Base-by-base conservation (phyloP, 92 coral and sea anemone genomes). In the Zoanthus sansibaricus region DNA sequence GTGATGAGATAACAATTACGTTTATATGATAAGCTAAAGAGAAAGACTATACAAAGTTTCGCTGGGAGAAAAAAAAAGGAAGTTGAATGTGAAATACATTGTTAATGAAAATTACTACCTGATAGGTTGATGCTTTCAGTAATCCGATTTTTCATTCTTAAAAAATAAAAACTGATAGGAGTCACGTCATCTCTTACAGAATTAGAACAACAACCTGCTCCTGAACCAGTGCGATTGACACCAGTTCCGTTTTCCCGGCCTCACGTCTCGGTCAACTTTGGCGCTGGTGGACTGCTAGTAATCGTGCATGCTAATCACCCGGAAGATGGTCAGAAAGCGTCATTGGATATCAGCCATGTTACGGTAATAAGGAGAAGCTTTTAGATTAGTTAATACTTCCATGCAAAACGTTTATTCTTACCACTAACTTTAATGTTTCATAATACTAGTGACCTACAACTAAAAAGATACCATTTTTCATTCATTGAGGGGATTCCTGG, bases 201-300 rank as follows among this genome's bases (percentile, higher is more conserved):
- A 46, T 15, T 15, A 21, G 85, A 80, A 18, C 62, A n/a, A 7
- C 55, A 67, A 52, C 71, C 75, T 44, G 7, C 52, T 6, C 61
- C 46, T 9, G 85, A 80, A 20, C 75, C 61, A 64, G 62, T 74
- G 7, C 85, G 85, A 7, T 67, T 80, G 74, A 80, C 85, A 46
- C 85, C 85, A 7, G 85, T 80, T 46, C 85, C 59, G 16, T 80
- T 64, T 67, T 13, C 85, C 14, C 85, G 85, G 44, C 85, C 85
- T 45, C 85, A 80, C 61, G 52, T 64, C 59, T 6, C 74, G 6
- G 51, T 71, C 75, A 64, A 16, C 46, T 80, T 80, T 64, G 85
- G 85, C 48, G 74, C 85, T 1, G 85, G 75, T 6, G 85, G 85
- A 80, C 9, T 66, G 64, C 25, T 80, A 20, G 85, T 80, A 14